Evolutionary conservation across 1,140 invertebrate genomes (phyloP), one percentile per base, ranked within the genome.

Genomic region (Apocrypta bakeri): DNA sequence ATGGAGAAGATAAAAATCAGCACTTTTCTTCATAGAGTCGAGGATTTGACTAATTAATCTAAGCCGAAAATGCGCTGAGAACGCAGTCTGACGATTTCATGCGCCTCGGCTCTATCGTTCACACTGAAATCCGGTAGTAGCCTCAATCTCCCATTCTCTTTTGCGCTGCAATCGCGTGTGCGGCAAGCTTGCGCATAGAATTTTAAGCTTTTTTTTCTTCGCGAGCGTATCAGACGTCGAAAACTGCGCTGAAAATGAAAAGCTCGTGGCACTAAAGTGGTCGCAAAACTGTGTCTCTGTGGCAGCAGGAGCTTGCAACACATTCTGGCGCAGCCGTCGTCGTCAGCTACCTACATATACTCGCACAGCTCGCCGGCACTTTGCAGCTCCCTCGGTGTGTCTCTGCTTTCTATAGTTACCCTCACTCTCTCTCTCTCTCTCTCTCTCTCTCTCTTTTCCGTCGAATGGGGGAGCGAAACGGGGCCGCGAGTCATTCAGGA

Each of bases 211-310:
- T 25, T 56, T 29, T 25, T 29, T 27, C 24, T 27, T 9, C 2
- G 24, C 42, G 31, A 31, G 56, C 29, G 12, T n/a, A 31, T 66
- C 21, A 21, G 21, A 29, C 14, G 27, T 21, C 21, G 21, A 27
- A 17, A 31, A 24, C 69, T 21, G 11, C 21, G 31, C 27, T 33
- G 42, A 37, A 24, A 80, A 63, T 56, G 48, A 69, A 79, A 25
- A 66, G 2, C 25, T 25, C 56, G 73, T 8, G 24, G n/a, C 37
- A 24, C 72, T 75, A 75, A 73, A 81, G 27, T n/a, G 56, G 33
- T 0, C 12, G 27, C 37, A 86, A 90, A 90, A 90, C 87, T 90
- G 88, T 90, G 90, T 90, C 86, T 90, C 88, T 88, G 85, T 90
- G 88, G 86, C 88, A 88, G 82, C 84, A 86, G 85, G 82, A 84